Evolutionary conservation across 2,888 invertebrate genomes (phyloP).

Genomic region (Lasioglossum calceatum): DNA sequence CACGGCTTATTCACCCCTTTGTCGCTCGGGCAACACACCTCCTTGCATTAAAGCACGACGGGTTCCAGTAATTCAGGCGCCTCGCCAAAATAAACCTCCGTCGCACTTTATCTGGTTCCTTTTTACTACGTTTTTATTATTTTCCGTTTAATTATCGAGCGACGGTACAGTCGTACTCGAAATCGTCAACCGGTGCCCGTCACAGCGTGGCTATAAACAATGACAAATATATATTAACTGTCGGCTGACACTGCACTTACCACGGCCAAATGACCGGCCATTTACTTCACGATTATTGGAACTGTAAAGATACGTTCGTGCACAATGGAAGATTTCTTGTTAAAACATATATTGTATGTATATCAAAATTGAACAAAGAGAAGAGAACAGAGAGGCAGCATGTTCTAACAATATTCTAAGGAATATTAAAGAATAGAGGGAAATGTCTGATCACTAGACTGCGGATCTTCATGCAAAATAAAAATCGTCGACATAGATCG

Average conservation of each 20-base stretch:
- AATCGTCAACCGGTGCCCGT: neutral
- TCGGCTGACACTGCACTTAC: neutral
- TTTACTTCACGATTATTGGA: neutral
- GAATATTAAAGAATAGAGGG: neutral
- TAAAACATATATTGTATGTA: too few species aligned
- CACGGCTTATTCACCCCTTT: conserved; percentile 59
- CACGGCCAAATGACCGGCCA: too few species aligned
- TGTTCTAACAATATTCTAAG: neutral
- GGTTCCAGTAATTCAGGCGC: conserved; percentile 59
- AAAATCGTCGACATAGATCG: too few species aligned
- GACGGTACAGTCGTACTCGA: conserved; percentile 22
- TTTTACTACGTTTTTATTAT: too few species aligned
- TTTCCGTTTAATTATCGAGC: conserved; percentile 54
- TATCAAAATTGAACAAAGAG: too few species aligned
- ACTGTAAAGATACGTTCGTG: neutral
- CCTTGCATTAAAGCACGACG: conserved; percentile 64
- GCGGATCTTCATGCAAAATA: too few species aligned
- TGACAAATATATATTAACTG: neutral
- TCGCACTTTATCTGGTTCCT: conserved; percentile 34
- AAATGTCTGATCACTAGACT: neutral
- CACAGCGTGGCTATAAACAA: neutral
- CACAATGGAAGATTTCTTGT: too few species aligned
- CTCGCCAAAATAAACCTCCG: conserved; percentile 57
- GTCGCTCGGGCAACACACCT: conserved; percentile 48
- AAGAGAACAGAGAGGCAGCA: too few species aligned